Evolutionary conservation across 2,888 invertebrate species (phyloP).

Genomic region (Syritta pipiens): DNA sequence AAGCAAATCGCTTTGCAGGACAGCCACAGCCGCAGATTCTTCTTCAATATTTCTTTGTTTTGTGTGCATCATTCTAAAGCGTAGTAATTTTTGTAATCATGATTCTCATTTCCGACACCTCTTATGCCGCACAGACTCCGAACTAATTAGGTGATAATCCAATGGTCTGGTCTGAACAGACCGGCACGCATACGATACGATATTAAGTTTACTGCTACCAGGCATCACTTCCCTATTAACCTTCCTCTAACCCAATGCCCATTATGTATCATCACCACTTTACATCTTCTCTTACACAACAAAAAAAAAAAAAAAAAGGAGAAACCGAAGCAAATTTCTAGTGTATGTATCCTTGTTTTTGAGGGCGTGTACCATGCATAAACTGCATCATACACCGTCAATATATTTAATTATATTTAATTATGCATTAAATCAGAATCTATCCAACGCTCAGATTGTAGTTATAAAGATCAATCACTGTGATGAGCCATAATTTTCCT

Average conservation of each 20-base stretch:
- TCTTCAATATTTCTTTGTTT: too few relatives aligned
- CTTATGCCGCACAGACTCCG: background rate
- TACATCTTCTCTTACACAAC: background rate
- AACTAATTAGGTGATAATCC: slow-evolving; percentile 9
- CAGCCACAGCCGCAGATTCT: too few relatives aligned
- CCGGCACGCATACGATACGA: too few relatives aligned
- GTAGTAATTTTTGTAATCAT: too few relatives aligned
- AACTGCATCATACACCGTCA: slow-evolving; percentile 39
- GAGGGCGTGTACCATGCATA: slow-evolving; percentile 35
- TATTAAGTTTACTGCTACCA: background rate
- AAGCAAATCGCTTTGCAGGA: background rate
- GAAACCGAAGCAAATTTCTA: too few relatives aligned
- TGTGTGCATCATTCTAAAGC: too few relatives aligned
- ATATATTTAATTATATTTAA: slow-evolving; percentile 66
- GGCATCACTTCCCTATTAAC: slow-evolving; percentile 18
- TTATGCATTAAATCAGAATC: slow-evolving; percentile 65
- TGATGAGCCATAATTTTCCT: slow-evolving; percentile 65
- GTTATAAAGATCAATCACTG: slow-evolving; percentile 67
- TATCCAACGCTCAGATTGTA: slow-evolving; percentile 59
- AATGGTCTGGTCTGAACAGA: too few relatives aligned
- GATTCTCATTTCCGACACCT: too few relatives aligned
- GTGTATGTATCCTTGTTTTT: background rate
- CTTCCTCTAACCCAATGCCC: background rate
- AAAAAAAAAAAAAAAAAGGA: background rate
- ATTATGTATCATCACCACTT: slow-evolving; percentile 22